Base-by-base conservation (phyloP, 2,888 invertebrate species). In the Suillia variegata region DNA sequence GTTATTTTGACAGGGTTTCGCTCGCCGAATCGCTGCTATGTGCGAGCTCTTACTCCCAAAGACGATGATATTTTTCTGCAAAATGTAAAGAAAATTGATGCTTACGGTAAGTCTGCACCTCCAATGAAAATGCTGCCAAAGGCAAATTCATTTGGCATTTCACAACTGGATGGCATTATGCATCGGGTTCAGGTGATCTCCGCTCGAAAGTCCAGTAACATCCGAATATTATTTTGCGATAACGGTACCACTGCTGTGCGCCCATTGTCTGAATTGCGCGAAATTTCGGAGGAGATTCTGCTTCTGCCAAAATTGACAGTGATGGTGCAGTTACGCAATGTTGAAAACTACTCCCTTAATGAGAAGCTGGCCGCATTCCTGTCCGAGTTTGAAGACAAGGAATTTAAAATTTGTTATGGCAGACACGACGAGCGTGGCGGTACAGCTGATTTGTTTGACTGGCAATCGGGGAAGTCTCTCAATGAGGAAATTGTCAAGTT, bases 171-270 rank as follows among this genome's bases (percentile, higher is more conserved):
- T 15, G 64, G 62, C 5, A 15, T 61, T 18, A 61, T 54, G 22
- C 63, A 64, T 33, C 65, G 69, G 12, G 67, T 68, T 3, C 64
- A 67, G 21, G 52, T 69, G 4, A 38, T 67, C 13, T 20, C 52
- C 0, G 61, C 22, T 1, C 56, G 42, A 12, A 57, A 57, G 13
- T 63, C 61, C 2, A 59, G 63, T 6, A 50, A 50, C 20, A 64
- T 67, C 26, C 50, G 54, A 6, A 64, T 69, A 0, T 34, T 67
- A 6, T 68, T 65, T 33, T 59, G 34, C 21, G 69, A 69, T 24
- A 62, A 58, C 42, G 69, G 69, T 8, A 56, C 49, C 18, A 62
- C 61, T 6, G 64, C 31, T 1, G 54, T 42, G 8, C 62, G 65
- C 10, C 56, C 63, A 22, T 26, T 67, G 1, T 59, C 54, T 13